A percentile compares a stretch with the other conserved stretches of the same genome.
These are phyloP conservation scores for Mobula hypostoma DNA, from an alignment of 2,113 vertebrate genomes.

Conservation along the genomic window DNA sequence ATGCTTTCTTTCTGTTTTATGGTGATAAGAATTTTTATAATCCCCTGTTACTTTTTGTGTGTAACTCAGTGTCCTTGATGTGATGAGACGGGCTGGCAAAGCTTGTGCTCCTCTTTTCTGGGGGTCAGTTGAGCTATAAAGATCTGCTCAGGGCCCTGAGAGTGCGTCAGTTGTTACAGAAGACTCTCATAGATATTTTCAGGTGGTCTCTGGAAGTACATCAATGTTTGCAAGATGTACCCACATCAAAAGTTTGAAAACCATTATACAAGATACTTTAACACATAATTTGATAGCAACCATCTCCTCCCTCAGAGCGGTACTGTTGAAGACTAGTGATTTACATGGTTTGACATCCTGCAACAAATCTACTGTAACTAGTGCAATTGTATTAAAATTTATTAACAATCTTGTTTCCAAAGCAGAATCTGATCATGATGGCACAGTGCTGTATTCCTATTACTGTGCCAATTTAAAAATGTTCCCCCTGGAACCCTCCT, in stretches of 20 bases:
- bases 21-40: background rate
- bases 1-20: background rate
- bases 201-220: background rate
- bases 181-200: background rate
- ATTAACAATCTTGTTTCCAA: background rate
- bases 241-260: background rate
- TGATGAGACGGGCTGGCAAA: background rate
- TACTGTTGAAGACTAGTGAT: background rate
- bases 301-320: background rate
- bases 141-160: background rate
- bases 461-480: background rate
- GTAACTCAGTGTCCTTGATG: background rate
- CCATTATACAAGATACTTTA: background rate
- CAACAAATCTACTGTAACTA: constrained; percentile 15
- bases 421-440: background rate
- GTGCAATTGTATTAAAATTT: background rate
- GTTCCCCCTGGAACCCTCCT: background rate
- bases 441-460: constrained; percentile 3
- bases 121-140: background rate
- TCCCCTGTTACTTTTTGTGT: background rate
- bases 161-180: background rate
- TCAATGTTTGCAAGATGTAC: background rate
- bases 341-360: background rate
- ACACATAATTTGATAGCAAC: background rate
- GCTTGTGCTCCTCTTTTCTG: background rate